Evolutionary conservation across 2,113 vertebrate species (phyloP).

Genomic region (Ahaetulla prasina): DNA sequence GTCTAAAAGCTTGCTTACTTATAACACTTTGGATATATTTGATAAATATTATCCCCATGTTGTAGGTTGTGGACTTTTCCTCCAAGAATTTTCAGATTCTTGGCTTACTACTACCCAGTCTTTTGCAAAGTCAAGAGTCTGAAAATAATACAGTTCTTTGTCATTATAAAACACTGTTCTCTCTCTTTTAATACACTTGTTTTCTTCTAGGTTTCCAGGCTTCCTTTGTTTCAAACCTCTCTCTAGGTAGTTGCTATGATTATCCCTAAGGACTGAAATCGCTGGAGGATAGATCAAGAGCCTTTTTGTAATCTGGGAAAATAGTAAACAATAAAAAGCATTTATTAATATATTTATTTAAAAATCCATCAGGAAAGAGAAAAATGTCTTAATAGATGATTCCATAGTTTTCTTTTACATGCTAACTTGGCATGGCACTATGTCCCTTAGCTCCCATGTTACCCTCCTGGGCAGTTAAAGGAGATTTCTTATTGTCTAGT

Average conservation of each 20-base stretch:
- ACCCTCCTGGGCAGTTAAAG: neutral
- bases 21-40: neutral
- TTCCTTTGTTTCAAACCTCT: slow-evolving; percentile 22
- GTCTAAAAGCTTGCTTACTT: neutral
- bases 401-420: neutral
- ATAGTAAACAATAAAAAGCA: slow-evolving; percentile 30
- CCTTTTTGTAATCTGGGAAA: slow-evolving; percentile 29
- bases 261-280: slow-evolving; percentile 29
- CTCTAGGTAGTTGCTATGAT: slow-evolving; percentile 22
- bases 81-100: neutral
- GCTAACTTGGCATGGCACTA: neutral
- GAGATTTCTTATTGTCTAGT: neutral
- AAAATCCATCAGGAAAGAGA: neutral
- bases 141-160: neutral
- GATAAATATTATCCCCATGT: neutral
- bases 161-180: neutral
- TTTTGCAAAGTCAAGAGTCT: slow-evolving; percentile 4
- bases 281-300: slow-evolving; percentile 11
- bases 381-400: neutral
- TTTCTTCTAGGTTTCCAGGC: slow-evolving; percentile 9
- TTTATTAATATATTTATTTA: slow-evolving; percentile 33
- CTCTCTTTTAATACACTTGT: neutral
- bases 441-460: neutral
- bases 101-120: rapidly evolving
- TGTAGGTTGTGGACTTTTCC: neutral